Evolutionary conservation across 2,888 invertebrate genomes (phyloP), one percentile per base, ranked within the genome.

Genomic region (Drosophila incognita): DNA sequence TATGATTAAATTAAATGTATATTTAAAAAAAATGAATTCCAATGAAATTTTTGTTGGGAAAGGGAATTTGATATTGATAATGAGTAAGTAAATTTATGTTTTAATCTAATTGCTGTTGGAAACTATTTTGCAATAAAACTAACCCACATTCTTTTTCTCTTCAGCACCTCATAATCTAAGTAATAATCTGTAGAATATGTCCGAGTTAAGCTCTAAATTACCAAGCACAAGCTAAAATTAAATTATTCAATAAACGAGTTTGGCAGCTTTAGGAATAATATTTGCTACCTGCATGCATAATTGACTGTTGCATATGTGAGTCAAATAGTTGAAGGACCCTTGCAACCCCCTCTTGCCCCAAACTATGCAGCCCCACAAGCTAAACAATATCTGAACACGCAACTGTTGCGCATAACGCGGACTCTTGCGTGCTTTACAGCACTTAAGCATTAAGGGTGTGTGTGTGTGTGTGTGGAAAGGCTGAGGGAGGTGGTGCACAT

Each of bases 341-440:
- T 8, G 29, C 21, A 53, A 8, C 24, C 35, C 46, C 10, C 15
- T 40, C 15, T 36, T 35, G 7, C 57, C 33, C 15, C 3, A 18
- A 18, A 7, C 21, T 4, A 6, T 2, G 2, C 49, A n/a, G 1
- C 15, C n/a, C 40, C 27, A 42, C 29, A 62, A 68, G 10, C n/a
- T 27, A 48, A 77, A 62, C 61, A 62, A 56, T 51, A 11, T 38
- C 13, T 18, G 4, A 29, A 15, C 78, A 72, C 59, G 81, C 82
- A 87, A 85, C 88, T 83, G 83, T 83, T 83, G 83, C 87, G 65
- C 68, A 51, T 78, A 58, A 60, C 31, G 61, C 18, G 29, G 51
- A 63, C 51, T 75, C 49, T 82, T 38, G 83, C 80, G 61, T 83
- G 85, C 52, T 56, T 29, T 24, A 27, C 33, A 53, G 69, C 68